Conservation (phyloP, 2,113 vertebrate species). For the Alaudala cheleensis region DNA sequence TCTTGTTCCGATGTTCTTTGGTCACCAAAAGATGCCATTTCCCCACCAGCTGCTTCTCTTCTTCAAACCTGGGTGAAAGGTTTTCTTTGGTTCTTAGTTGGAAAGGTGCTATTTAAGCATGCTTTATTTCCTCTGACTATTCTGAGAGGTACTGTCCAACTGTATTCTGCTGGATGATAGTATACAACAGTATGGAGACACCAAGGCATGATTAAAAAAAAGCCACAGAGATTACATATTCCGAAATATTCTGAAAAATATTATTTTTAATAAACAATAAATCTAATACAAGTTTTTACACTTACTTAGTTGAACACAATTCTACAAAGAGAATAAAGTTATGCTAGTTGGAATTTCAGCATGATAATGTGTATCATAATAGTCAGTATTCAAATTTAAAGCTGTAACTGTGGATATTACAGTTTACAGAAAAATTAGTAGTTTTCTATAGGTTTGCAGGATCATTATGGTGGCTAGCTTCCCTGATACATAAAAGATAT, state of each 20-base stretch:
- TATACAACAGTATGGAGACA: not conserved
- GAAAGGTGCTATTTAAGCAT: not conserved
- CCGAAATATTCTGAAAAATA: not conserved
- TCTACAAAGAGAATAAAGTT: not conserved
- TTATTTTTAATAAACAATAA: not conserved
- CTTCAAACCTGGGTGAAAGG: not conserved
- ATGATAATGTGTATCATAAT: not conserved
- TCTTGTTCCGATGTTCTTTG: not conserved
- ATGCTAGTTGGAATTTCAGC: not conserved
- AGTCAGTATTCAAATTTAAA: not conserved
- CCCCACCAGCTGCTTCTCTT: not conserved
- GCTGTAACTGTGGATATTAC: not conserved
- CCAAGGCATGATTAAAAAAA: not conserved
- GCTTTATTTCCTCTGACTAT: not conserved
- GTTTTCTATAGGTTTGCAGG: not conserved
- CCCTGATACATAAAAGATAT: not conserved
- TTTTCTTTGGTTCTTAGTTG: not conserved
- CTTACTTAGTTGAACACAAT: not conserved
- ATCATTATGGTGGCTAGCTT: not conserved
- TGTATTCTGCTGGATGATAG: not conserved
- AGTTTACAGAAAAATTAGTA: not conserved
- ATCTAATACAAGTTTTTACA: not conserved
- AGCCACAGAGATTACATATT: accelerated
- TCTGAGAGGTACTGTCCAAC: not conserved
- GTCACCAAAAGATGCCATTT: not conserved